Conservation (phyloP, 2,888 invertebrate species). For the Neoscelio sp. region DNA sequence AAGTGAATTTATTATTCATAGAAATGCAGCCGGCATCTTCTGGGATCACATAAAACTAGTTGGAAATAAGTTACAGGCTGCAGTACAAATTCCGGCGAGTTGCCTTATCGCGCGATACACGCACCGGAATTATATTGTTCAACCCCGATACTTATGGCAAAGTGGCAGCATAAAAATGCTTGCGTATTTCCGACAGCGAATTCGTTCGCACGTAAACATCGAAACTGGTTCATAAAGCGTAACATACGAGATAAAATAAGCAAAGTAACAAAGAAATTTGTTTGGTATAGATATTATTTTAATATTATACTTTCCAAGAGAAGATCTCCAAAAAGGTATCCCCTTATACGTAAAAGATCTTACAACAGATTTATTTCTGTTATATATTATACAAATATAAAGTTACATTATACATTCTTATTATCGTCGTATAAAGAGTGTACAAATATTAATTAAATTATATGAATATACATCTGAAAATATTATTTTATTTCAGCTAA, state of each 20-base stretch:
- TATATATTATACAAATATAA: no score
- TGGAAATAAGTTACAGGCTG: constrained; percentile 52
- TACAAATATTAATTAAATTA: no score
- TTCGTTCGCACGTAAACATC: constrained; percentile 16
- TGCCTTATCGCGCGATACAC: constrained; percentile 19
- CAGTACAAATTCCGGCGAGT: constrained; percentile 29
- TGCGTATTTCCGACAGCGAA: background rate
- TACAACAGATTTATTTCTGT: no score
- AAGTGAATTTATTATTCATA: constrained; percentile 60
- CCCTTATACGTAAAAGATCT: no score
- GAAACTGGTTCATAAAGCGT: constrained; percentile 12
- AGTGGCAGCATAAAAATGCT: constrained; percentile 25
- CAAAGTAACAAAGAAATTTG: background rate
- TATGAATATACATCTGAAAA: no score
- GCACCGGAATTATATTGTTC: constrained; percentile 37
- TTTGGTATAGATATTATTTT: no score
- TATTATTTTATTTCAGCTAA: no score
- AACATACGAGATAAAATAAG: background rate
- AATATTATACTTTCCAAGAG: no score
- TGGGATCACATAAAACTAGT: constrained; percentile 41
- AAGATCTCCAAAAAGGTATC: no score
- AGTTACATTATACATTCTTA: no score
- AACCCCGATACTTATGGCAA: constrained; percentile 22
- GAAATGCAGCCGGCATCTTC: constrained; percentile 32
- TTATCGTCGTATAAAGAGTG: no score